Evolutionary conservation across 2,797 vertebrate species (phyloP), one percentile per base, ranked within the genome.

Genomic region (Phalloptychus januarius): DNA sequence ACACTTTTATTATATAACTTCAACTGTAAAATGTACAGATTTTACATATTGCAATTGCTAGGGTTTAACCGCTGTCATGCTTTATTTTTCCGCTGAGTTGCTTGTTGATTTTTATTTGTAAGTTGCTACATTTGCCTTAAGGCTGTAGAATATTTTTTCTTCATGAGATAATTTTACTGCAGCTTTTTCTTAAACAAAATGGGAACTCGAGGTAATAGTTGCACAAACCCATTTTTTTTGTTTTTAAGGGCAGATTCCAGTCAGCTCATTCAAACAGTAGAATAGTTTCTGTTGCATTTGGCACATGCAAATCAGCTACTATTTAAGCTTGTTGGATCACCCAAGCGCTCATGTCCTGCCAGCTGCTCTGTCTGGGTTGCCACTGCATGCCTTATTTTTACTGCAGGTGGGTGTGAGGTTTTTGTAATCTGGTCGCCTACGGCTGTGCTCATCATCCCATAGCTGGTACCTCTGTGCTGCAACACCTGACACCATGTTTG

Each of bases 361-460:
- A 28, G 11, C 78, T 75, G 45, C 25, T 76, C 15, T 86, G 28
- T 75, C 71, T 78, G 56, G 75, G 69, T 75, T 85, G 46, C 7
- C 10, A 20, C 77, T 83, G 74, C 50, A n/a, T 10, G 3, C 71
- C 82, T 86, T 86, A 80, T 90, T 91, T 90, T 88, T 80, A 79
- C 76, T 7, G 38, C 80, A 82, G 76, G 88, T 91, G 87, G 87
- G 88, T 77, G 87, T 86, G 79, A 86, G 38, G 50, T 71, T 79
- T 83, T 82, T 77, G 50, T 83, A 56, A 71, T 61, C 83, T 74
- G 52, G 83, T 75, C 50, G 76, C 77, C 79, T 82, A 81, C 45
- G 40, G 67, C 71, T 84, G 54, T 63, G 72, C 83, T 86, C 56
- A 13, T 74, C 79, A 67, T 61, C 31, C 77, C 70, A 20, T 75